Evolutionary conservation across 1,140 invertebrate species (phyloP).

Genomic region (Calosoma granatense): DNA sequence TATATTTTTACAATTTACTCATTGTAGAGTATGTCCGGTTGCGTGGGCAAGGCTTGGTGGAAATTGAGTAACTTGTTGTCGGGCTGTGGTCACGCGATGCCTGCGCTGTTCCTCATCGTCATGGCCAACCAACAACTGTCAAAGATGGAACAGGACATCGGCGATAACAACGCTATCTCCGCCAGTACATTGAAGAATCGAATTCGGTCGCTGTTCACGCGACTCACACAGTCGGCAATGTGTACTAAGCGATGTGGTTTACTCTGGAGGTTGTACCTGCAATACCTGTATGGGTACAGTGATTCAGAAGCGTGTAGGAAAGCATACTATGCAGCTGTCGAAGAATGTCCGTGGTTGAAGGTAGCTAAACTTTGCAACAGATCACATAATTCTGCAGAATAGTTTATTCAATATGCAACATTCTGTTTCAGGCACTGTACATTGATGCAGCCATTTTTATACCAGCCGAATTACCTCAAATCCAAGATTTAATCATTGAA

Average conservation of each 20-base stretch:
- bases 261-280: conserved; percentile 46
- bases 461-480: conserved; percentile 42
- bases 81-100: conserved; percentile 26
- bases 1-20: too few relatives aligned
- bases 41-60: conserved; percentile 30
- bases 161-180: not conserved
- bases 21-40: conserved; percentile 25
- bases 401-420: too few relatives aligned
- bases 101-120: conserved; percentile 29
- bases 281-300: conserved; percentile 34
- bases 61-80: conserved; percentile 28
- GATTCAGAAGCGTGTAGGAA: conserved; percentile 29
- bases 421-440: conserved; percentile 40
- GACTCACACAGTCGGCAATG: conserved; percentile 28
- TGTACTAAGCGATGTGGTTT: conserved; percentile 41
- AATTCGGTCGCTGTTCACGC: conserved; percentile 29
- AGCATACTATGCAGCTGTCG: conserved; percentile 41
- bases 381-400: too few relatives aligned
- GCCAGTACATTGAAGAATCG: conserved; percentile 23
- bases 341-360: conserved; percentile 61
- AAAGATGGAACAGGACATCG: conserved; percentile 15
- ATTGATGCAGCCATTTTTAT: conserved; percentile 40
- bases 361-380: too few relatives aligned
- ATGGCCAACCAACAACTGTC: conserved; percentile 26
- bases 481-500: conserved; percentile 59